Conservation (phyloP, 2,888 invertebrate species). For the Halictus ligatus region DNA sequence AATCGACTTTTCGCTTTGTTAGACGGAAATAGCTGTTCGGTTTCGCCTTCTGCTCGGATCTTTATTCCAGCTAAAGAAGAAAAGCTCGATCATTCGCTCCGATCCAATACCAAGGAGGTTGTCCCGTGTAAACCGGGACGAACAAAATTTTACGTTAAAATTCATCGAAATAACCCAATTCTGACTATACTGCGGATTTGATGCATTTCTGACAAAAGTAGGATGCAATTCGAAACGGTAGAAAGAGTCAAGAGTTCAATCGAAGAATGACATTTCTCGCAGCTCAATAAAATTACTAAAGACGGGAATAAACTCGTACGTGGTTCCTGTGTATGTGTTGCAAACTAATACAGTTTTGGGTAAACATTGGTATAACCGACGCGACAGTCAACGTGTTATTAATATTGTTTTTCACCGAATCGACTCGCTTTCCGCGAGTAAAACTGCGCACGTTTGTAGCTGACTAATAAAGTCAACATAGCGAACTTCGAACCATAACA, state of each 20-base stretch:
- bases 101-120: no score
- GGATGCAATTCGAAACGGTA: no score
- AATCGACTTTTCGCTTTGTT: constrained; percentile 23
- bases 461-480: not conserved
- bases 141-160: no score
- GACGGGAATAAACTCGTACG: not conserved
- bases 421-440: not conserved
- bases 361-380: no score
- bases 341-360: no score
- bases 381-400: no score
- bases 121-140: no score
- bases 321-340: not conserved
- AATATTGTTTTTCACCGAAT: not conserved
- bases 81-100: not conserved
- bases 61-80: not conserved
- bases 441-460: not conserved
- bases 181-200: not conserved
- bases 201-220: not conserved
- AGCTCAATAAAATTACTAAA: no score
- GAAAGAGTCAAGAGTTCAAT: no score
- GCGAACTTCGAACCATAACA: not conserved
- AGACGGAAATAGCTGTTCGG: not conserved
- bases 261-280: no score
- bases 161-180: not conserved
- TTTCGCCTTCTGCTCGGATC: not conserved